These are phyloP conservation scores for Orcinus orca DNA, from an alignment of 2,113 vertebrate genomes.

Conservation along the genomic window DNA sequence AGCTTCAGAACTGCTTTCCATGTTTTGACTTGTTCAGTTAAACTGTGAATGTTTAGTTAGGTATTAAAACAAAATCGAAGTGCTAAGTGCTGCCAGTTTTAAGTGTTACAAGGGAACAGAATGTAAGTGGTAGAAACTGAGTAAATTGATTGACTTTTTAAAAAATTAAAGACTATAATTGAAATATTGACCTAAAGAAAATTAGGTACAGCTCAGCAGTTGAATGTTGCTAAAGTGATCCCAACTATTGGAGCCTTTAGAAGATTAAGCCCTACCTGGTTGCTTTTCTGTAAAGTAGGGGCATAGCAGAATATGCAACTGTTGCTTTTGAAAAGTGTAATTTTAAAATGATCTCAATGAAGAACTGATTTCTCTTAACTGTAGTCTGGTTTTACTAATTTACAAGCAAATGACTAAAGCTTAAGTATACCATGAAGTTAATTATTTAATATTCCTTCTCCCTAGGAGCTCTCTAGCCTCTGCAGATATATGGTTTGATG, in stretches of 20 bases:
- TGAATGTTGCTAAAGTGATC: neutral
- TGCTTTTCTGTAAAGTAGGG: neutral
- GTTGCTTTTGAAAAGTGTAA: neutral
- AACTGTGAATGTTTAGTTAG: neutral
- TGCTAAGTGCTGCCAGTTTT: neutral
- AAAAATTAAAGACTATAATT: neutral
- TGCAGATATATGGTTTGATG: neutral
- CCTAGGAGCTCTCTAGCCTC: neutral
- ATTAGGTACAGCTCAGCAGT: neutral
- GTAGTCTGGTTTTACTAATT: constrained; percentile 16
- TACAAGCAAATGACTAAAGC: constrained; percentile 35
- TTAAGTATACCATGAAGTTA: neutral
- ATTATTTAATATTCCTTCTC: neutral
- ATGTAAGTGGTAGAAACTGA: neutral
- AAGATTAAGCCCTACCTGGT: neutral
- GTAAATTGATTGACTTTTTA: neutral
- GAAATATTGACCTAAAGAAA: constrained; percentile 35
- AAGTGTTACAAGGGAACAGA: neutral
- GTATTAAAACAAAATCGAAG: neutral
- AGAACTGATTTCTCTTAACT: neutral
- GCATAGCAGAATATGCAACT: neutral
- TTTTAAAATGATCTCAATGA: constrained; percentile 21
- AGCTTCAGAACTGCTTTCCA: neutral
- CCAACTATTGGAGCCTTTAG: neutral
- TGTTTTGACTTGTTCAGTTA: constrained; percentile 8